Conservation (phyloP, 2,113 vertebrate species). For the Oreochromis niloticus region DNA sequence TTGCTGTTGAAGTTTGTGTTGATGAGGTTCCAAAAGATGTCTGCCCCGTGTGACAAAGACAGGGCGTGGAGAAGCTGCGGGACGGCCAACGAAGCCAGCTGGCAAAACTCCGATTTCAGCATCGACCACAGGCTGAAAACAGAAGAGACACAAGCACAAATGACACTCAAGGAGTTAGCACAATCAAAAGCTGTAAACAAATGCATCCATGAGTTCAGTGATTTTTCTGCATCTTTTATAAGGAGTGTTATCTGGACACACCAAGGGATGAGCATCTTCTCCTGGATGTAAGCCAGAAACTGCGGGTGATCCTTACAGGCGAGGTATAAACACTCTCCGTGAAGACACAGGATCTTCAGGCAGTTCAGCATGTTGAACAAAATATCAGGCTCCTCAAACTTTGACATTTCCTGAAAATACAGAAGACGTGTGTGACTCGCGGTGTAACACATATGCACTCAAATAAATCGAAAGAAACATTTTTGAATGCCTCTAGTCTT, state of each 20-base stretch:
- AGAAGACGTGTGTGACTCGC: background rate
- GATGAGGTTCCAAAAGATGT: slow-evolving; percentile 98
- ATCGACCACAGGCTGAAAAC: slow-evolving; percentile 89
- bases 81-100: slow-evolving; percentile 90
- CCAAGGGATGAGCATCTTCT: slow-evolving; percentile 96
- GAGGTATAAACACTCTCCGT: slow-evolving; percentile 91
- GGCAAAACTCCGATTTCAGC: slow-evolving; percentile 94
- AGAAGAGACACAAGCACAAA: background rate
- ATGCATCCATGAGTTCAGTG: background rate
- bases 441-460: background rate
- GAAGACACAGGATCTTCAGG: slow-evolving; percentile 92
- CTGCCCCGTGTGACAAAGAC: slow-evolving; percentile 89
- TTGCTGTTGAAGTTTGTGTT: slow-evolving; percentile 96
- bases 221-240: background rate
- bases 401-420: slow-evolving; percentile 87
- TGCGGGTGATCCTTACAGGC: slow-evolving; percentile 91
- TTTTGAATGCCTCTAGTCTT: background rate
- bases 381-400: slow-evolving; percentile 97
- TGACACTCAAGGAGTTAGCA: background rate
- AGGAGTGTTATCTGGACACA: background rate
- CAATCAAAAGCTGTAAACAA: background rate
- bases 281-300: slow-evolving; percentile 93
- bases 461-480: background rate
- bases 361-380: slow-evolving; percentile 98
- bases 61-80: slow-evolving; percentile 94